Evolutionary conservation across 2,797 vertebrate species (phyloP), one percentile per base, ranked within the genome.

Genomic region (Leptodactylus fallax): DNA sequence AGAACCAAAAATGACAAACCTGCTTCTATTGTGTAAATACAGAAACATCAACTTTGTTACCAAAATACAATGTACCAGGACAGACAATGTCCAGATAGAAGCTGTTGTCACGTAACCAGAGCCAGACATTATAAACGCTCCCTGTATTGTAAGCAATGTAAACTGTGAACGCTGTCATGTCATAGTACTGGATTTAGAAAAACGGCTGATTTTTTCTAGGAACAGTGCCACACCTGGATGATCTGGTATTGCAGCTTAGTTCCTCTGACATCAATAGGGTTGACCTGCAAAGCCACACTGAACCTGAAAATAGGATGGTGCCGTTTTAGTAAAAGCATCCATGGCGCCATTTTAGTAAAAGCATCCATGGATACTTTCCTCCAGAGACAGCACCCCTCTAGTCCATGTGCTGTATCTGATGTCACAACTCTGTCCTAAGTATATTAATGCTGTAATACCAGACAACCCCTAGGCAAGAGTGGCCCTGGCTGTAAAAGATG

Each of bases 11-110:
- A 81, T 5, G 21, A n/a, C 27, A 63, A 69, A 27, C 14, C 63
- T 53, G 51, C 7, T 11, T 69, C 47, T 83, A 19, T 83, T 83
- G 3, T 71, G 67, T 83, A 69, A 55, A 83, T 63, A 67, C n/a
- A 61, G 13, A 47, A 47, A 83, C 23, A 10, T 16, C 80, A 55
- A 11, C 14, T 13, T 6, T 71, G 63, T 71, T 83, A 56, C 67
- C 60, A 69, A 55, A 69, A 83, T 67, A 82, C 61, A 19, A 67
- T 19, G 47, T 19, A 21, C 55, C 25, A 19, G 47, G n/a, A 0
- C n/a, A 11, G n/a, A 9, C 6, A 12, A 1, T 13, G 12, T 17
- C 3, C 13, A 1, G 10, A 49, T 11, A 10, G 9, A 49, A 49
- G 4, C 2, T 9, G 16, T 7, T 45, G 27, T 71, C 25, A 17